Conservation (phyloP, 1,140 invertebrate genomes). For the Penaeus indicus region DNA sequence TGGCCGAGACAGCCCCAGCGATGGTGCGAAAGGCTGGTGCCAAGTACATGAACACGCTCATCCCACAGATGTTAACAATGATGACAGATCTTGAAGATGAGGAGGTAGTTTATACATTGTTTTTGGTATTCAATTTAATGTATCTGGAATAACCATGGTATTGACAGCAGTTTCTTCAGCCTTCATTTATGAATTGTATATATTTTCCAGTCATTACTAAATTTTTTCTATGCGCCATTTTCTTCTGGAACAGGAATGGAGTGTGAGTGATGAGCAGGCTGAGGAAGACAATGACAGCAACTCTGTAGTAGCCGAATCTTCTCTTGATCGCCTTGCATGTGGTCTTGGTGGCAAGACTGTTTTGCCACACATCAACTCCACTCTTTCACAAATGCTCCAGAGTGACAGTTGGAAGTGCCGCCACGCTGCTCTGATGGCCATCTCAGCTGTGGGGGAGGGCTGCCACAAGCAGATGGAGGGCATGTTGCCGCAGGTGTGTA, state of each 20-base stretch:
- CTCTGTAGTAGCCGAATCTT: slow-evolving; percentile 94
- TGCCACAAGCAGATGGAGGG: slow-evolving; percentile 98
- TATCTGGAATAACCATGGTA: not conserved
- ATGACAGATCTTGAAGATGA: slow-evolving; percentile 98
- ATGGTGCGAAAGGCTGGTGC: slow-evolving; percentile 89
- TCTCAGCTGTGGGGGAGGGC: slow-evolving; percentile 98
- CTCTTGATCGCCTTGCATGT: slow-evolving; percentile 95
- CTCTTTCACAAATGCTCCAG: slow-evolving; percentile 89
- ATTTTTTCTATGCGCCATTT: not conserved
- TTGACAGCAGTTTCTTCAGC: not conserved
- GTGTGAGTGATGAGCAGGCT: slow-evolving; percentile 81
- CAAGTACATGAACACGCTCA: slow-evolving; percentile 64
- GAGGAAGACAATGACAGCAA: slow-evolving; percentile 94
- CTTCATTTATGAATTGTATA: not conserved
- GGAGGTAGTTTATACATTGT: slow-evolving; percentile 70
- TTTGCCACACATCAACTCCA: slow-evolving; percentile 87
- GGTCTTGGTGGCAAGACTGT: slow-evolving; percentile 96
- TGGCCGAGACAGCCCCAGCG: slow-evolving; percentile 94
- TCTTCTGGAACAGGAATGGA: slow-evolving; percentile 77
- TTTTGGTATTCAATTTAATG: not conserved
- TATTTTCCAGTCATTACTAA: not conserved
- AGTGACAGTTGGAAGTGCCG: slow-evolving; percentile 87
- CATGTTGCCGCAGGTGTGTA: slow-evolving; percentile 85
- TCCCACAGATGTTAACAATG: slow-evolving; percentile 84
- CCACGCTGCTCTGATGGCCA: slow-evolving; percentile 97